Evolutionary conservation across 2,888 invertebrate genomes (phyloP).

Genomic region (Chironomus tentans): DNA sequence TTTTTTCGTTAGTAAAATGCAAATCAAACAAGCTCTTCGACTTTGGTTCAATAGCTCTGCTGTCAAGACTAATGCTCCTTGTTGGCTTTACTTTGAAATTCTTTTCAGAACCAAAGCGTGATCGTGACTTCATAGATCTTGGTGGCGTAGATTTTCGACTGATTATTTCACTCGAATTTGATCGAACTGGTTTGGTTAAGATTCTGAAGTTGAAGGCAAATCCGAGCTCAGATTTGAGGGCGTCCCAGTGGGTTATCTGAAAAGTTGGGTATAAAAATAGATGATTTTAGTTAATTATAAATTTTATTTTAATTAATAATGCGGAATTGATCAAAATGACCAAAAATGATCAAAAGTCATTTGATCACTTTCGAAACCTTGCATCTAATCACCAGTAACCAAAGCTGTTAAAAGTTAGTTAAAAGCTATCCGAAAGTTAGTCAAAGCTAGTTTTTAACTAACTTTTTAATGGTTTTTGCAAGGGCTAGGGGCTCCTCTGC

Average conservation of each 20-base stretch:
- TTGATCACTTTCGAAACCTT: no score
- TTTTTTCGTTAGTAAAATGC: neutral
- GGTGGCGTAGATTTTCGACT: slow-evolving; percentile 14
- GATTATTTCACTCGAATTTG: slow-evolving; percentile 7
- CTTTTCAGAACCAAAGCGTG: slow-evolving; percentile 17
- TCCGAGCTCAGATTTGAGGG: slow-evolving; percentile 56
- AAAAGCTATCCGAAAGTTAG: no score
- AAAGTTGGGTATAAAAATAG: no score
- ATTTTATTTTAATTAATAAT: no score
- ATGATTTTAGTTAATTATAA: no score
- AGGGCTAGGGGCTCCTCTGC: no score
- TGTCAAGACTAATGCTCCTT: slow-evolving; percentile 9
- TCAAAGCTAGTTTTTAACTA: no score
- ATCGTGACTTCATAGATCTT: slow-evolving; percentile 19
- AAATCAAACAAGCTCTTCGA: slow-evolving; percentile 21
- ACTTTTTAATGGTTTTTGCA: no score
- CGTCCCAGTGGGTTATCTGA: slow-evolving; percentile 60
- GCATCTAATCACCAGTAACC: no score
- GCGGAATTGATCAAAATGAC: no score
- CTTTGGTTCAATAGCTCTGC: neutral
- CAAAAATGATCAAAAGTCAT: no score
- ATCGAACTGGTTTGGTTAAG: slow-evolving; percentile 57
- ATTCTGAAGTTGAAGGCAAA: slow-evolving; percentile 66
- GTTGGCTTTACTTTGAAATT: slow-evolving; percentile 2
- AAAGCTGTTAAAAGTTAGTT: no score